Base-by-base conservation (phyloP, 2,113 vertebrate species). In the Plotosus lineatus region DNA sequence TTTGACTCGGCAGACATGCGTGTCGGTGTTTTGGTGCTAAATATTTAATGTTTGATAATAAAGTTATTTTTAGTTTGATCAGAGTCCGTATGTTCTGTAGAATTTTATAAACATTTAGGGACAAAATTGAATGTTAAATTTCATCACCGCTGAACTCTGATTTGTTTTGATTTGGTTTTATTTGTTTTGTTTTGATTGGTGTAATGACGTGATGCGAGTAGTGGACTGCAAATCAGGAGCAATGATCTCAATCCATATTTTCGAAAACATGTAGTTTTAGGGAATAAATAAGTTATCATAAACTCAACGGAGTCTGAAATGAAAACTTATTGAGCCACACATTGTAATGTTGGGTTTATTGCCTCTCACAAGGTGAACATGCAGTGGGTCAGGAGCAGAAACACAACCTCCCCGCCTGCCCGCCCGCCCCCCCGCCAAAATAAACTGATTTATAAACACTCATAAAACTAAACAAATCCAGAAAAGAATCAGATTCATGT, bases 361-460 rank as follows among this genome's bases (percentile, higher is more conserved):
- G 97, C 98, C 97, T 97, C 94, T 97, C 95, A 96, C 93, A 95
- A 94, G 95, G 94, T 93, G 89, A 94, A 97, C 98, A 99, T 99
- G 97, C 97, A 98, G 92, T 94, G 94, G 94, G 93, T 82, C 86
- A 90, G 94, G 91, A 90, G 85, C 85, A 91, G 93, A 86, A 96
- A 95, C 91, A 90, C 94, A 94, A n/a, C n/a, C n/a, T n/a, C n/a
- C n/a, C n/a, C n/a, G n/a, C n/a, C n/a, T n/a, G n/a, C n/a, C n/a
- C n/a, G n/a, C n/a, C n/a, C n/a, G n/a, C n/a, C n/a, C n/a, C n/a
- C n/a, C n/a, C n/a, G n/a, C n/a, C n/a, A n/a, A 95, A 93, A 95
- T 93, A 92, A 94, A 89, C 23, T 33, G 2, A 51, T 73, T 73
- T 73, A 73, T 36, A 73, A 51, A 72, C 21, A 72, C 69, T 51